Evolutionary conservation across 2,113 vertebrate species (phyloP), one percentile per base, ranked within the genome.

Genomic region (Emberiza fucata): DNA sequence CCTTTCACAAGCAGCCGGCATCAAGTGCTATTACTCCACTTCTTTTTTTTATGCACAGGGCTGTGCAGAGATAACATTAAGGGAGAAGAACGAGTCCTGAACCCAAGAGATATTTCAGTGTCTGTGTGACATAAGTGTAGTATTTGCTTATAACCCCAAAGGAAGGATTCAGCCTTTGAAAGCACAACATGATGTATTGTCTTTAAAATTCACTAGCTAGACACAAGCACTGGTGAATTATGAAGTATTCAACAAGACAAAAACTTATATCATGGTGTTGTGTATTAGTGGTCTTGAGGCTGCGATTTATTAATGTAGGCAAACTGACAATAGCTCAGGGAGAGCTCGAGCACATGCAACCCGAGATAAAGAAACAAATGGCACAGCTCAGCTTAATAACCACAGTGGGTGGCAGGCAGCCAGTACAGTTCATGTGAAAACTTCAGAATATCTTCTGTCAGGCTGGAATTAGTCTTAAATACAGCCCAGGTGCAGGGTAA

Each of bases 41-140:
- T 53, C 12, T 37, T 28, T 35, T 42, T 42, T 72, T 57, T 56
- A 29, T 42, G 31, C 35, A 88, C 56, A 92, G 72, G 64, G 25
- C 69, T 81, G 59, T 56, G 83, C 17, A 57, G 76, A 95, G 94
- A 93, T 87, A 88, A 75, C 27, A 39, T 75, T 48, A 82, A 77
- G 50, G 61, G 33, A 94, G 84, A 97, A 80, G 89, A 96, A 97
- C 50, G 85, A 97, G 77, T 29, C 66, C 93, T 92, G 85, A 94
- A 87, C 83, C 14, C 18, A 31, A 81, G 75, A 94, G 85, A 95
- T 89, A 95, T 92, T 97, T 97, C 90, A 96, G 81, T 31, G 86
- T 82, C 88, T 40, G 4, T 78, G 50, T 96, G 91, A 95, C 94
- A 96, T 81, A 57, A 81, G 78, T 97, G 88, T 51, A 37, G 22